Conservation (phyloP, 2,888 invertebrate species). For the Synergus itoensis region DNA sequence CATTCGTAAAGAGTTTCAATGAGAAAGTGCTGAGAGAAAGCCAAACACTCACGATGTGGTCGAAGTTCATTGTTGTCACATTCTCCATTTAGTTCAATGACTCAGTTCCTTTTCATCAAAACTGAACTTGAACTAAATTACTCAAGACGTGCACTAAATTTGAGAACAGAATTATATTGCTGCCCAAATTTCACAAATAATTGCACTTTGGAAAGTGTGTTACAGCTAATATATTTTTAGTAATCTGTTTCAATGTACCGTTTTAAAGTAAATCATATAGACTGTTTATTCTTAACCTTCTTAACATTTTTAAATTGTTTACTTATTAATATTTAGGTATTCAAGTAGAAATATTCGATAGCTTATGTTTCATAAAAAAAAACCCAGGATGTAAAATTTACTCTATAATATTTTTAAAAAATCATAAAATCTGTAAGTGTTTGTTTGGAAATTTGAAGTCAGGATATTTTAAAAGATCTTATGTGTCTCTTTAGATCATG, state of each 20-base stretch:
- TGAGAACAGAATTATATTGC: background rate
- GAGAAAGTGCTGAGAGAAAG: slow-evolving; percentile 66
- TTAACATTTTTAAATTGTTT: no score
- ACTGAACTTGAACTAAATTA: slow-evolving; percentile 53
- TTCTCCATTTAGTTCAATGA: slow-evolving; percentile 49
- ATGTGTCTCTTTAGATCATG: slow-evolving; percentile 18
- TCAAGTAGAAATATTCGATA: no score
- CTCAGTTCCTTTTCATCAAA: slow-evolving; percentile 59
- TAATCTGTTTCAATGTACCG: background rate
- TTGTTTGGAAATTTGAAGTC: no score
- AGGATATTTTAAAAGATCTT: no score
- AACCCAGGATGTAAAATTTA: no score
- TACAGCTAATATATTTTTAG: background rate
- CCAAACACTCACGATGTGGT: slow-evolving; percentile 47
- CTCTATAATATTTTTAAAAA: no score
- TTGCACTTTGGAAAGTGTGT: background rate
- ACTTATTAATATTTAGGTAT: no score
- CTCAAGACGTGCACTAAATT: slow-evolving; percentile 4
- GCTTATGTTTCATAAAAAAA: no score
- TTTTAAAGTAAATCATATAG: background rate
- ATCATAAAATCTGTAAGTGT: no score
- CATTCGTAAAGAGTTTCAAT: slow-evolving; percentile 24
- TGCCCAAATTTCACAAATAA: slow-evolving; percentile 6
- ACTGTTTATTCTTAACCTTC: no score
- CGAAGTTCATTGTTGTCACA: slow-evolving; percentile 61